These are phyloP conservation scores for Drosophila trapezifrons DNA, from an alignment of 1,140 invertebrate species.

Conservation along the genomic window DNA sequence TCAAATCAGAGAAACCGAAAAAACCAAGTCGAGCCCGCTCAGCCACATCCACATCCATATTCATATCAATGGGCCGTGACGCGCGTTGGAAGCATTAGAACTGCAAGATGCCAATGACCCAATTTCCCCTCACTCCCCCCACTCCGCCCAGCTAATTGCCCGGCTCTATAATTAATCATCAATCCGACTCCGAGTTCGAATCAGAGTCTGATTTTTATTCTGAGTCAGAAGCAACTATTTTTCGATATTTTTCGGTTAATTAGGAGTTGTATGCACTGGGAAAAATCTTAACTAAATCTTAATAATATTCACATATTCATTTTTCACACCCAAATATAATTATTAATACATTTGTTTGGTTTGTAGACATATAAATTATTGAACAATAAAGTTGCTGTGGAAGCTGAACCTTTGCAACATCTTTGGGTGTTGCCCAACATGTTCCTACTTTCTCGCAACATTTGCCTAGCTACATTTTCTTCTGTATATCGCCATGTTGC, in stretches of 20 bases:
- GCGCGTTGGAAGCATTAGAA: constrained; percentile 64
- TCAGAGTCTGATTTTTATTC: constrained; percentile 8
- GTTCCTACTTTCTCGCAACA: too few species aligned
- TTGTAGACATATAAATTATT: too few species aligned
- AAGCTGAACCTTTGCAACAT: too few species aligned
- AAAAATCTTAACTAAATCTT: not conserved
- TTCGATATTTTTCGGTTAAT: constrained; percentile 42
- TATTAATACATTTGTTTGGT: too few species aligned
- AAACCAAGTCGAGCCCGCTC: constrained; percentile 8
- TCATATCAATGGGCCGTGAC: constrained; percentile 55
- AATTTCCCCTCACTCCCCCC: constrained; percentile 19
- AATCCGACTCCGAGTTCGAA: constrained; percentile 10
- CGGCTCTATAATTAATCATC: constrained; percentile 53
- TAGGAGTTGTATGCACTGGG: constrained; percentile 13
- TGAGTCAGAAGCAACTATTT: constrained; percentile 26
- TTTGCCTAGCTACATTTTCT: too few species aligned
- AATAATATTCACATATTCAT: not conserved
- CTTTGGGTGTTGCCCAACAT: too few species aligned
- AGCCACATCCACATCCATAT: constrained; percentile 33
- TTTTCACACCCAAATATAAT: not conserved
- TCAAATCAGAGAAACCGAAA: constrained; percentile 26
- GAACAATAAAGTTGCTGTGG: too few species aligned
- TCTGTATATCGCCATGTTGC: too few species aligned
- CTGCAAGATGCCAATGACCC: constrained; percentile 61
- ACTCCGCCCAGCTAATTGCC: constrained; percentile 34